These are phyloP conservation scores for Limulus polyphemus DNA, from an alignment of 2,888 invertebrate genomes.

Conservation along the genomic window DNA sequence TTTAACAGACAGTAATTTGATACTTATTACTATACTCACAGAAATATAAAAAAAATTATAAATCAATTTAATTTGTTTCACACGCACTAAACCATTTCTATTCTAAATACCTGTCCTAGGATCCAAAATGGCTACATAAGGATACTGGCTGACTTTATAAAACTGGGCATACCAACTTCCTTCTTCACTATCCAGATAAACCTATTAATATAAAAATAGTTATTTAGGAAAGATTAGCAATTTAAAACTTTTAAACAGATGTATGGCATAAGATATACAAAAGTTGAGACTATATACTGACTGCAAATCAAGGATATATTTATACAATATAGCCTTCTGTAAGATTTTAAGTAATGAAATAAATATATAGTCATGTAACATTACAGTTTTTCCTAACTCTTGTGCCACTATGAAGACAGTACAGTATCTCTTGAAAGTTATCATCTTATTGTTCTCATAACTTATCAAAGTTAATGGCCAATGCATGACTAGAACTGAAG, in stretches of 20 bases:
- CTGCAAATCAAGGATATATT: neutral
- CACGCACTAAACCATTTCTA: neutral
- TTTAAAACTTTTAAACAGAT: neutral
- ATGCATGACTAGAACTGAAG: no score
- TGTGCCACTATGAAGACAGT: no score
- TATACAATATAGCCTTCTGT: neutral
- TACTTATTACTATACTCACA: no score
- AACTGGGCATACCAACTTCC: conserved; percentile 52
- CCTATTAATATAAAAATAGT: conserved; percentile 30
- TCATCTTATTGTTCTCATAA: no score
- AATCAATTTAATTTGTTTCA: neutral
- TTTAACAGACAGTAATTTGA: no score
- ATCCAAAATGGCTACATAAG: conserved; percentile 53
- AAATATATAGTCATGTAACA: no score
- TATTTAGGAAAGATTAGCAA: no score
- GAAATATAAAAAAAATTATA: no score
- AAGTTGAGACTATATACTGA: conserved; percentile 1
- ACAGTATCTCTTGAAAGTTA: no score
- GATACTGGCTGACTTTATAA: conserved; percentile 49
- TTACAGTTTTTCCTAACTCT: no score
- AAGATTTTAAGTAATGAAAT: neutral
- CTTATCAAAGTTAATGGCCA: no score
- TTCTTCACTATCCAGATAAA: conserved; percentile 44
- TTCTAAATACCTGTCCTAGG: conserved; percentile 38
- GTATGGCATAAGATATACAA: conserved; percentile 3